These are phyloP conservation scores for Trialeurodes vaporariorum DNA, from an alignment of 1,140 invertebrate genomes.

Conservation along the genomic window DNA sequence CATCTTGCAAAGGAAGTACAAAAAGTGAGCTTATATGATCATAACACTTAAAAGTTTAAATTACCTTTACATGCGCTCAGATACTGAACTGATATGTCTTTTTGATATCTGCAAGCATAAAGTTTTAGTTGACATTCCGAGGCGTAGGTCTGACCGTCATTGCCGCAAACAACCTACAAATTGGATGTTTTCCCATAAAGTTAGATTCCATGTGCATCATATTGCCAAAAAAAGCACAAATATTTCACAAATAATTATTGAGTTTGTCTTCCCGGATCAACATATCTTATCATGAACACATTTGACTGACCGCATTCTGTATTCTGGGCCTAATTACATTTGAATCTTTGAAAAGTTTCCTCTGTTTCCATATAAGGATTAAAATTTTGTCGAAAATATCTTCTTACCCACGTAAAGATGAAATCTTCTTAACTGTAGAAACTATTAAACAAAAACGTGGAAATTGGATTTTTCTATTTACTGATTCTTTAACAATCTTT, in stretches of 20 bases:
- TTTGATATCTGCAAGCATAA: conserved; percentile 55
- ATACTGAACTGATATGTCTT: conserved; percentile 65
- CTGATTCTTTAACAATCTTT: too few species aligned
- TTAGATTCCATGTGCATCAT: background rate
- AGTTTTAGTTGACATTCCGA: conserved; percentile 60
- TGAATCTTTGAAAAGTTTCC: too few species aligned
- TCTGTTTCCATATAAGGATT: too few species aligned
- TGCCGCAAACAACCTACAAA: conserved; percentile 51
- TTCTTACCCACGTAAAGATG: too few species aligned
- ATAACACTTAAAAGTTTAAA: conserved; percentile 21
- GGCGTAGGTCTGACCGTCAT: conserved; percentile 58
- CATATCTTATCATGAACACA: too few species aligned
- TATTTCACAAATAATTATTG: background rate
- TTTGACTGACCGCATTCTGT: conserved; percentile 10
- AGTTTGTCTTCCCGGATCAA: too few species aligned
- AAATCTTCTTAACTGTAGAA: too few species aligned
- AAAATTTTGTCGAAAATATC: too few species aligned
- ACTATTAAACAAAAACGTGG: too few species aligned
- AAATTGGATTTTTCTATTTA: too few species aligned
- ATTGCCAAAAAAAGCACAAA: background rate
- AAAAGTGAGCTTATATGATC: conserved; percentile 16
- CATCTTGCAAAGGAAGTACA: conserved; percentile 10
- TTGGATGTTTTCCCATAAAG: background rate
- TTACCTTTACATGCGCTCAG: conserved; percentile 62
- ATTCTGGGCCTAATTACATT: too few species aligned